Base-by-base conservation (phyloP, 2,888 invertebrate species). In the Lepetodrilus schrolli region DNA sequence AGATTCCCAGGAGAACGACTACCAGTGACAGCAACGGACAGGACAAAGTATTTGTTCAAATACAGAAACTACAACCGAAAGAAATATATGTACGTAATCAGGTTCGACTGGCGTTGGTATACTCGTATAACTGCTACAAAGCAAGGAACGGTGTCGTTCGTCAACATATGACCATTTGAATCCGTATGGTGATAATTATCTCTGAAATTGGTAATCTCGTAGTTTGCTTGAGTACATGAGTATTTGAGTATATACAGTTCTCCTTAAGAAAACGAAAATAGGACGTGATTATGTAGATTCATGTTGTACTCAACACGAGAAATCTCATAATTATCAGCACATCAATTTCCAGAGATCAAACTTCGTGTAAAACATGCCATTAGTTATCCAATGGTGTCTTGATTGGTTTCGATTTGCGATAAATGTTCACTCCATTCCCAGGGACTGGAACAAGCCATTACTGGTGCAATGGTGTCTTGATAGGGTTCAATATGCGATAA, bases 371-470 rank as follows among this genome's bases (percentile, higher is more conserved):
- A 43, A 37, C 8, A 10, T 37, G 38, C 13, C 17, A 4, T 4
- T 43, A 13, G 43, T 43, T 43, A 43, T 43, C 38, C 38, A 37
- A 37, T 37, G 43, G n/a, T 43, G 43, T 2, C n/a, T 10, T 4
- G 4, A 13, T 17, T 17, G 38, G 2, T 43, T 43, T 4, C 10
- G 13, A 4, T 17, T 3, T 4, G 4, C 43, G 43, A 43, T 43
- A 5, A 17, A 4, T 4, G 13, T 8, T 43, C 17, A 17, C 13
- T 17, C 4, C n/a, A 37, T 10, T 13, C 8, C 7, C 43, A 87
- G 87, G 87, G 87, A 48, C 73, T 87, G 50, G 83, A 84, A 21
- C 75, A 78, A 1, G 77, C 83, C n/a, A n/a, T n/a, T n/a, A n/a
- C n/a, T n/a, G n/a, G n/a, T 43, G 43, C n/a, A 43, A 13, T 10